Base-by-base conservation (phyloP, 2,888 invertebrate species). In the Pemphredon lugubris region DNA sequence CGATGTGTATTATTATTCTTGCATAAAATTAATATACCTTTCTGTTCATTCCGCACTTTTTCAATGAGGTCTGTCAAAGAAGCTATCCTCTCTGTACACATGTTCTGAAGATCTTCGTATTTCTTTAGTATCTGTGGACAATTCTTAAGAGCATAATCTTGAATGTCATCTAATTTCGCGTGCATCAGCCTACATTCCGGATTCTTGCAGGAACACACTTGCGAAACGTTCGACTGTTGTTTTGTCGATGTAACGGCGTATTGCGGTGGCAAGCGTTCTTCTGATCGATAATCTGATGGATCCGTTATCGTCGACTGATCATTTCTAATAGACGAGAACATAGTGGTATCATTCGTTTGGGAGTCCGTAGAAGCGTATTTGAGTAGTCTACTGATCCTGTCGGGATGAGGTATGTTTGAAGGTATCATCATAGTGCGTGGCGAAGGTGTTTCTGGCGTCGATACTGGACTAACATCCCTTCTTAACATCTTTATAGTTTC, bases 21-120 rank as follows among this genome's bases (percentile, higher is more conserved):
- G 40, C 11, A 40, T 16, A 26, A 37, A 47, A 55, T 37, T 20
- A 39, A 34, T 30, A 13, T 74, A 84, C 87, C 87, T 73, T 74
- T 84, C 16, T 86, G 84, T 79, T 93, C 93, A 55, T 90, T 89
- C n/a, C 93, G 90, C 4, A 93, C 91, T 82, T 91, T 91, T n/a
- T 91, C 90, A 11, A 93, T 93, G 79, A 92, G 90, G 7, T 91
- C 90, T 0, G 91, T 90, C 4, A 93, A 83, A 63, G 92, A 91
- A 1, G 91, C 90, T 45, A 93, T 93, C 65, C 92, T 90, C 70
- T 92, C 91, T 0, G 90, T 90, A 58, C 92, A 93, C 44, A 90
- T 91, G 44, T 91, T 91, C 0, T 92, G 92, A 11, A 93, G 89
- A 72, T 92, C 89, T 0, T 91, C 90, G 63, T 92, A 92, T 44